Base-by-base conservation (phyloP, 2,888 invertebrate genomes). In the Eristalis pertinax region DNA sequence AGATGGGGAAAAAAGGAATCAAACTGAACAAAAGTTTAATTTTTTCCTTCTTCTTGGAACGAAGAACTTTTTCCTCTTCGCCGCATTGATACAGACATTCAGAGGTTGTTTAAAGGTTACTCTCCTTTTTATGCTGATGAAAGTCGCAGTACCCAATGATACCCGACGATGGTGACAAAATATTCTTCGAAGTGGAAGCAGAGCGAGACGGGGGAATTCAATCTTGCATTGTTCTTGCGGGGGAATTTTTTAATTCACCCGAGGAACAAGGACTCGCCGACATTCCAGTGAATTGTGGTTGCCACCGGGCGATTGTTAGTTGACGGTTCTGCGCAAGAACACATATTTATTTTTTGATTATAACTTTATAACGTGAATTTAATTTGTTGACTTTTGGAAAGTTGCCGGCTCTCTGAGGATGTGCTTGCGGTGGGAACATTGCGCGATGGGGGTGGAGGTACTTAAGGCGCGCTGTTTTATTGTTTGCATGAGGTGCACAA, bases 11-110 rank as follows among this genome's bases (percentile, higher is more conserved):
- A 19, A 19, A 64, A 19, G 26, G 26, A 41, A 22, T 50, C 19
- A 72, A 35, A 65, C 19, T 13, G 19, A 24, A 41, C n/a, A 58
- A 67, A 67, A 60, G 38, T 62, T 60, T 50, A 1, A 50, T n/a
- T 60, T 24, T 26, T 60, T 15, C 7, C 15, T 60, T 65, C 22
- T 72, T 67, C 13, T 26, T 73, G 13, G 43, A 60, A 79, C 65
- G 73, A 43, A 38, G 29, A 79, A 73, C 50, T 62, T 73, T 72
- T 50, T 62, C 67, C 62, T 73, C 67, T 73, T 19, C 65, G 67
- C 43, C 73, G 72, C 19, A 73, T 41, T 43, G 19, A 72, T 65
- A 41, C 60, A 79, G 8, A 70, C n/a, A 60, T 29, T 63, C 5
- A 13, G 13, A 35, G 32, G 32, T 35, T 64, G 43, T 68, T 73